Base-by-base conservation (phyloP, 2,888 invertebrate species). In the Drosophila subsilvestris region DNA sequence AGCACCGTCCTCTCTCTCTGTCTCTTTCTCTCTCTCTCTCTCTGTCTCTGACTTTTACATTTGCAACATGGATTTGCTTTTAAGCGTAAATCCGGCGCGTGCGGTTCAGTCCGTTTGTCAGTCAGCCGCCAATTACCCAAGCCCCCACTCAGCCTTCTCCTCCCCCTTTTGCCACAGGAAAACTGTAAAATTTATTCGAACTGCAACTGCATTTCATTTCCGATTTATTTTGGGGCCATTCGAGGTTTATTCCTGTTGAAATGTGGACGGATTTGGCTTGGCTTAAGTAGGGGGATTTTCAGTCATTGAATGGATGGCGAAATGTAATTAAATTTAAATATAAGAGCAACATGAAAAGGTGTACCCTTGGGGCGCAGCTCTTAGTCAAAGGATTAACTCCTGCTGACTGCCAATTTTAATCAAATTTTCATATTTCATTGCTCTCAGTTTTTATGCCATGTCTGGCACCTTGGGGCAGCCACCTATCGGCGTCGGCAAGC, bases 1-100 rank as follows among this genome's bases (percentile, higher is more conserved):
- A 3, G 22, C n/a, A n/a, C n/a, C n/a, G 22, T 27, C 20, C 32
- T 2, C 32, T 10, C 14, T 9, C 27, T 25, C n/a, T n/a, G n/a
- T n/a, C n/a, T n/a, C 25, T 5, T 5, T 25, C 25, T 5, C 25
- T 7, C 25, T 25, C 6, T 25, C 25, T 7, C 1, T 25, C 25
- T 14, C n/a, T 7, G 22, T 17, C 20, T 3, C 49, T 59, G 62
- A 20, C 65, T 65, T 63, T 58, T 55, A 59, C 68, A 65, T 55
- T 54, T 68, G 72, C 63, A 68, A 83, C 86, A 82, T 77, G 77
- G 63, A 72, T 69, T 75, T 70, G 75, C 86, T 82, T 82, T 86
- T 72, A 83, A 70, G 66, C 53, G 56, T 14, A 51, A 62, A 60
- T 27, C 50, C 63, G 61, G 43, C 47, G 49, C 48, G 48, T 76